Base-by-base conservation (phyloP, 2,888 invertebrate genomes). In the Chrysomela aeneicollis region DNA sequence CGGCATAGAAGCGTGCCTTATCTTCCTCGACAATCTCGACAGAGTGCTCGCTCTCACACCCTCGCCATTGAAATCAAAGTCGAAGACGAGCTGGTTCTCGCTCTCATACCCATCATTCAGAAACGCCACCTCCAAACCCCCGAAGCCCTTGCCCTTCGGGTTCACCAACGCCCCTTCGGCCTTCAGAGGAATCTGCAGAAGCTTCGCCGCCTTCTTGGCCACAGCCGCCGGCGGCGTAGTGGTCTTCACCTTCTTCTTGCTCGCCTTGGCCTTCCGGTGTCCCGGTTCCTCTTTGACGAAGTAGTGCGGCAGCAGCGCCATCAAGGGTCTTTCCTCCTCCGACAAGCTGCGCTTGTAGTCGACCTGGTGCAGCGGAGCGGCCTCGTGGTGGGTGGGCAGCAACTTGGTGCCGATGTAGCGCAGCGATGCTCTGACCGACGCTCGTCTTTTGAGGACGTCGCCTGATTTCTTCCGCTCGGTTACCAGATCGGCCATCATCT, bases 351-450 rank as follows among this genome's bases (percentile, higher is more conserved):
- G 8, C 15, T 15, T 42, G 42, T 42, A 42, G 1, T 42, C 42
- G 4, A 42, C 8, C 26, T 26, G 26, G 26, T 26, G 26, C 6
- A 5, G 3, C 26, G 26, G 15, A 3, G 15, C 4, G 2, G 15
- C 42, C 15, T 42, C 42, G 4, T 42, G 42, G 15, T 42, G 42
- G 12, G 42, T 42, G 1, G 42, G 6, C 3, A n/a, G 42, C n/a
- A 42, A 42, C 79, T 88, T 87, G 75, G 86, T 85, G 66, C 88
- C 87, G 65, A 91, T 87, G 79, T 89, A 81, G 71, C 90, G 87
- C 72, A 91, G 82, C 72, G 90, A 90, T 72, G 90, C 88, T 75
- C 91, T 86, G 78, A 91, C 89, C 71, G 90, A 90, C 80, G 89
- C 86, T 71, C 90, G 86, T 72, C 91, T 87, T 71, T 89, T 88